Conservation (phyloP, 2,113 vertebrate species). For the Colaptes auratus region DNA sequence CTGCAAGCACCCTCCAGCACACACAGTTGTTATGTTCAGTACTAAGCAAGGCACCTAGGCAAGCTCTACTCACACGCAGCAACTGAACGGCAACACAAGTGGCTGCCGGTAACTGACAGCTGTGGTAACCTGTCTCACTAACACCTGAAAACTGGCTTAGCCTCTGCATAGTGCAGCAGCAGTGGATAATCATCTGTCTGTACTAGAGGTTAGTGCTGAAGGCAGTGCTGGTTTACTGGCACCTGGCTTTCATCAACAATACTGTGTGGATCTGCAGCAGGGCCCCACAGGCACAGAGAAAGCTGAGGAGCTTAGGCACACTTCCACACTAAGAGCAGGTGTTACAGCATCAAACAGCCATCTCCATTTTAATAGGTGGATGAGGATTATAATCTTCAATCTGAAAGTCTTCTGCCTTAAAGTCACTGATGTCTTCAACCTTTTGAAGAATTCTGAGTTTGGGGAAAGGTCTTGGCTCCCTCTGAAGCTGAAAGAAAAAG, state of each 20-base stretch:
- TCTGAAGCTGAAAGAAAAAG: slow-evolving; percentile 83
- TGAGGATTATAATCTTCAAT: slow-evolving; percentile 91
- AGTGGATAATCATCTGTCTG: not conserved
- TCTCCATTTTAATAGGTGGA: slow-evolving; percentile 94
- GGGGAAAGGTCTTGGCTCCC: slow-evolving; percentile 91
- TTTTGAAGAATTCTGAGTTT: slow-evolving; percentile 89
- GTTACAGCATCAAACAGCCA: slow-evolving; percentile 84
- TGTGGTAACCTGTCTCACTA: not conserved
- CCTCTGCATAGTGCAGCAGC: not conserved
- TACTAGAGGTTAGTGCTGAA: not conserved
- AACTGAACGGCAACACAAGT: not conserved
- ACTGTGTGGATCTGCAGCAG: not conserved
- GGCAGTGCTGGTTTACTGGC: not conserved
- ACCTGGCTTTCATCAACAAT: not conserved
- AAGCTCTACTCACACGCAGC: not conserved
- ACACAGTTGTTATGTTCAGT: not conserved
- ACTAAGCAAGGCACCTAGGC: not conserved
- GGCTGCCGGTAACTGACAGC: not conserved
- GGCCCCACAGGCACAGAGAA: not conserved
- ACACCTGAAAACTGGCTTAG: not conserved
- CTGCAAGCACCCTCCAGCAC: not conserved
- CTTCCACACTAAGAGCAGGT: not conserved
- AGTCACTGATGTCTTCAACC: slow-evolving; percentile 87
- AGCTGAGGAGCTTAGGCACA: not conserved
- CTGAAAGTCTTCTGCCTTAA: slow-evolving; percentile 90